Evolutionary conservation across 2,797 vertebrate species (phyloP), one percentile per base, ranked within the genome.

Genomic region (Spondyliosoma cantharus): DNA sequence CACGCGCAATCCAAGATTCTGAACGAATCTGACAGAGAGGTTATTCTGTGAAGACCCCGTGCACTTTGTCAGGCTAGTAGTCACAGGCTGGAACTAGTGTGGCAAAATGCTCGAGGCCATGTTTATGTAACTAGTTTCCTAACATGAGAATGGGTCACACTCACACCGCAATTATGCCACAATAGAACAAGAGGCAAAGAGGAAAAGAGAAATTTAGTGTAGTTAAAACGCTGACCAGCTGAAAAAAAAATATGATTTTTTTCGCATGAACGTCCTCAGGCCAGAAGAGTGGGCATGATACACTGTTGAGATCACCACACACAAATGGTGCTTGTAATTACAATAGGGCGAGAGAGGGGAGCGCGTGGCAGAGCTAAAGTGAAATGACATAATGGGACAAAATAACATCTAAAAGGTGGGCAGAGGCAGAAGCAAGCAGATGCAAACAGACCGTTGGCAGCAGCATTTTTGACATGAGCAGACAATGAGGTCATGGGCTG

Each of bases 401-500:
- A 86, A 27, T 62, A 59, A 32, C 46, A 78, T 71, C 43, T 79
- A 60, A 79, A 87, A 85, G 58, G 77, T 82, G 74, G 75, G 83
- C 66, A 45, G 78, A n/a, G 72, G 37, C 56, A 62, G 52, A 13
- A 82, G 57, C 43, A 25, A 73, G 70, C 50, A 9, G 64, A 81
- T 46, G 76, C 50, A 62, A 82, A 80, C 64, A 48, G 68, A 82
- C 64, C 46, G 57, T 60, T 78, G 79, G 77, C 76, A 74, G 81
- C 78, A 75, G 72, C 52, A 46, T 81, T 84, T 89, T 71, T 84
- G 79, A 91, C 81, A 78, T 86, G 82, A 86, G 56, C 79, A 91
- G 89, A 89, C 85, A 91, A 89, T 76, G 83, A 90, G 87, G 75
- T 92, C 89, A 84, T 37, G 61, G 8, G 84, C 70, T 82, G 79